Evolutionary conservation across 2,113 vertebrate genomes (phyloP).

Genomic region (Coreoperca whiteheadi): DNA sequence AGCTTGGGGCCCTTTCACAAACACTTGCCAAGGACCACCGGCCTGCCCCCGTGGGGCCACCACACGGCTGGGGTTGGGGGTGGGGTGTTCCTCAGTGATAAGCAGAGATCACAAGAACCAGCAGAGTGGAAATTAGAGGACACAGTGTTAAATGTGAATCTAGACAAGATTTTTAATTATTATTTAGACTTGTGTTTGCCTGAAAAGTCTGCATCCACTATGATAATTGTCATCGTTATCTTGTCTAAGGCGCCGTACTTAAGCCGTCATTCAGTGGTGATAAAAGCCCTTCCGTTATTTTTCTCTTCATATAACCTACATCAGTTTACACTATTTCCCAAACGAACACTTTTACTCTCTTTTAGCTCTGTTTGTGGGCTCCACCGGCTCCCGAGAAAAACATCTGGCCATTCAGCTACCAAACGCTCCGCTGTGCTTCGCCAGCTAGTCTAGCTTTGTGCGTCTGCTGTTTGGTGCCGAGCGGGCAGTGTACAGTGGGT

Average conservation of each 20-base stretch:
- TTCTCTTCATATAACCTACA: not conserved
- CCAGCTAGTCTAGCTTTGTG: too few relatives aligned
- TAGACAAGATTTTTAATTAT: constrained; percentile 8
- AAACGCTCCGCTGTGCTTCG: too few relatives aligned
- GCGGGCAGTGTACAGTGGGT: too few relatives aligned
- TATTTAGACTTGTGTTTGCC: not conserved
- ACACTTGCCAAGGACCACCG: constrained; percentile 60
- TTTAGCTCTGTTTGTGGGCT: too few relatives aligned
- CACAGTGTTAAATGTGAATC: constrained; percentile 24
- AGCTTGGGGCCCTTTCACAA: constrained; percentile 70
- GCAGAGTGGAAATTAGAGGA: constrained; percentile 9
- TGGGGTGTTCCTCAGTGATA: constrained; percentile 8
- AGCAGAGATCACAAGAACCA: constrained; percentile 22
- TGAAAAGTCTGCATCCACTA: not conserved
- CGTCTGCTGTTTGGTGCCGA: too few relatives aligned
- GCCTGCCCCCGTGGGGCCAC: constrained; percentile 42
- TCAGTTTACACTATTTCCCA: not conserved
- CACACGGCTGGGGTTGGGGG: constrained; percentile 3
- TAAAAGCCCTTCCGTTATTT: not conserved
- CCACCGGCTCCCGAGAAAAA: too few relatives aligned
- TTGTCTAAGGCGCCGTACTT: not conserved
- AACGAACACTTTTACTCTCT: not conserved
- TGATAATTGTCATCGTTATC: not conserved
- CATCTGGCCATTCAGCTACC: too few relatives aligned
- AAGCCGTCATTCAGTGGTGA: not conserved